Base-by-base conservation (phyloP, 2,888 invertebrate species). In the Melitaea athalia region DNA sequence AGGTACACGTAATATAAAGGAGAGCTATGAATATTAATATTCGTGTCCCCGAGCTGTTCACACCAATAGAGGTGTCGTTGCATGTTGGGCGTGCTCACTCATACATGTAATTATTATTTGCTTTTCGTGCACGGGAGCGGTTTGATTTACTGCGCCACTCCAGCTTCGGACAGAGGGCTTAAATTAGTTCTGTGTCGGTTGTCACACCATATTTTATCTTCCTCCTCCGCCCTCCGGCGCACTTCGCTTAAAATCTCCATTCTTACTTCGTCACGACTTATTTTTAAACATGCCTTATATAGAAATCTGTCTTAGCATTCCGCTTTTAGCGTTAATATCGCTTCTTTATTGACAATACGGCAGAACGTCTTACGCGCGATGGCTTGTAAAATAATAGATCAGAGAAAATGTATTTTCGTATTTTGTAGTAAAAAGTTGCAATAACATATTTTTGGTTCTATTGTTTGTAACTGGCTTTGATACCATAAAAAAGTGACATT, bases 141-240 rank as follows among this genome's bases (percentile, higher is more conserved):
- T 89, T 83, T 91, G 90, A 91, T 91, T 90, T 89, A 92, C 85
- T 74, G 85, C 62, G 63, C 77, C 81, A 81, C 84, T 83, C 80
- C 78, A 80, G 77, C 84, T 80, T 81, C 76, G 81, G 81, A 77
- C 82, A 83, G 84, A 87, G 83, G 82, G 84, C 81, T 88, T 91
- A 87, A 91, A 89, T 91, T 90, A 89, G 86, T 87, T 84, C 82
- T 81, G 82, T 84, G 87, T 86, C 86, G 85, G 86, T 84, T 90
- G 89, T 90, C 89, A 86, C 86, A 85, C 82, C 81, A 86, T 83
- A 85, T 87, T 86, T 91, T 88, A 85, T 89, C 87, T 86, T 84
- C 79, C 81, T 85, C 79, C 24, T 74, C 79, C 79, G 84, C 76
- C 79, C 78, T 77, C 78, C 72, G 74, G 79, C 82, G 81, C 81